Evolutionary conservation across 92 coral and sea anemone genomes (phyloP), one percentile per base, ranked within the genome.

Genomic region (Epizoanthus fatuus): DNA sequence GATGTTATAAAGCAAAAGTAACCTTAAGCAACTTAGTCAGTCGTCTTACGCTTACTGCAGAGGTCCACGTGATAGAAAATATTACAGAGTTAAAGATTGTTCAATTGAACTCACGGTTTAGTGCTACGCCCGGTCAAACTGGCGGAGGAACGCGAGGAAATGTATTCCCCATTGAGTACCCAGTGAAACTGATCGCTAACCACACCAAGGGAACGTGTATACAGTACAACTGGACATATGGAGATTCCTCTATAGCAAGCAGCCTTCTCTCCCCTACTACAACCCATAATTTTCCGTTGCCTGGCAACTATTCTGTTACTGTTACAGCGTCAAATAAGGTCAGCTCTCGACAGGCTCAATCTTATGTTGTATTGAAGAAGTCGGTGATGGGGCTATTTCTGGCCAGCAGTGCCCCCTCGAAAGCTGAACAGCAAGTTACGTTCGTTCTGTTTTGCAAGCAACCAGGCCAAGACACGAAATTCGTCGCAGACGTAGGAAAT

Each of bases 91-190:
- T 94, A 15, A n/a, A 64, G 7, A 57, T 96, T 14, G 52, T 53
- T 16, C 91, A 94, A 5, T 17, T 53, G 22, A 87, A 89, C 63
- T 94, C 95, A 5, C 17, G 60, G 63, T 53, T 70, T 63, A 83
- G 88, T 16, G 89, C 86, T 49, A 71, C 49, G 7, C 93, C 95
- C 38, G 80, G 72, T 35, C n/a, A 55, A 22, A 37, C 63, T 5
- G 98, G 92, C 0, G 68, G 85, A 53, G 95, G 93, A n/a, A 59
- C 16, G 25, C 51, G 54, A 10, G 35, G 52, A n/a, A 88, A 92
- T 83, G 59, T 86, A 19, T 93, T 97, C 58, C 99, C 99, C 5
- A 64, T 88, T 19, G 98, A 97, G 74, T 97, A 93, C 74, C 98
- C 98, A 17, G 95, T 93, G 15, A 4, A 73, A 37, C 85, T 95